Conservation (phyloP, 2,797 vertebrate species). For the Chromis chromis region DNA sequence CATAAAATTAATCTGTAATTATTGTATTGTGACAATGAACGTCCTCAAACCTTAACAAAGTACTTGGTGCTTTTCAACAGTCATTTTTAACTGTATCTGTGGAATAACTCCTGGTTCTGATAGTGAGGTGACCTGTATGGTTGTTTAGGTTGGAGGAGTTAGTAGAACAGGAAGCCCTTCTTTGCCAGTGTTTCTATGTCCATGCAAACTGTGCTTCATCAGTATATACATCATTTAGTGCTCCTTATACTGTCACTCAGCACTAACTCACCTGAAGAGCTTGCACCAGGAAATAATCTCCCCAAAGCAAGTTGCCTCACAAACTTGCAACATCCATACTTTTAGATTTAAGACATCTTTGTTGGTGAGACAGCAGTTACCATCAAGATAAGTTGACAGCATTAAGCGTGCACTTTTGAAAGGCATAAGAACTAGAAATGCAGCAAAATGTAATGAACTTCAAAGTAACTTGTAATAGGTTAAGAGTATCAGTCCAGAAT, state of each 20-base stretch:
- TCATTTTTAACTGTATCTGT: too few species aligned
- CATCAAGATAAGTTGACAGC: constrained; percentile 18
- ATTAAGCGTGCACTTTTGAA: background rate
- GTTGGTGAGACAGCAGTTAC: constrained; percentile 20
- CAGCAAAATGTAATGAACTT: too few species aligned
- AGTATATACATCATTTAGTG: background rate
- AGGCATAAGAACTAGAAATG: too few species aligned
- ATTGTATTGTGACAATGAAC: too few species aligned
- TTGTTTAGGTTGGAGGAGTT: background rate
- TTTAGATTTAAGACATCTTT: constrained; percentile 37
- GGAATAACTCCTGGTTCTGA: too few species aligned
- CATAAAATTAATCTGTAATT: too few species aligned
- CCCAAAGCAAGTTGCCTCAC: constrained; percentile 29
- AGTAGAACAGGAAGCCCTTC: background rate
- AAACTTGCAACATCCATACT: constrained; percentile 38
- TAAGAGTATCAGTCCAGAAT: too few species aligned
- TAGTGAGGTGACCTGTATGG: background rate
- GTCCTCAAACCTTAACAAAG: too few species aligned
- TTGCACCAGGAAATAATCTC: constrained; percentile 50
- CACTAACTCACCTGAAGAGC: constrained; percentile 20
- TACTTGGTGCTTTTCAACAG: too few species aligned
- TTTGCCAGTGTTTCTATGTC: constrained; percentile 7
- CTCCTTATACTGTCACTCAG: constrained; percentile 47
- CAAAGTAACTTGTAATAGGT: too few species aligned
- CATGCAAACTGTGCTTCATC: constrained; percentile 10